Conservation (phyloP, 2,888 invertebrate genomes). For the Shargacucullia verbasci region DNA sequence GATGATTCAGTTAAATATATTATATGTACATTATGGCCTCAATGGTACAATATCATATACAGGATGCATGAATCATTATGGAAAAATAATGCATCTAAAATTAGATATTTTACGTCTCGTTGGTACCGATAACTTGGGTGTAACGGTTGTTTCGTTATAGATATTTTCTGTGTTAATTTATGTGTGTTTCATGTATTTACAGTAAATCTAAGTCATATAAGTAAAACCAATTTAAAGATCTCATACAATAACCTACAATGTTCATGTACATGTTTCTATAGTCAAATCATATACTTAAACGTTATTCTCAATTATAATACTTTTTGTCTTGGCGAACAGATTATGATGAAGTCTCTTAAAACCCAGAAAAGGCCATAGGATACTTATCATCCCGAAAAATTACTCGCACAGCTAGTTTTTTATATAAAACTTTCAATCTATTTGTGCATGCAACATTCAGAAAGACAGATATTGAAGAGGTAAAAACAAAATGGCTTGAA, state of each 20-base stretch:
- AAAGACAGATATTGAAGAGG: no score
- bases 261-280: neutral
- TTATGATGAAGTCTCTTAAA: no score
- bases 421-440: no score
- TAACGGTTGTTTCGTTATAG: constrained; percentile 6
- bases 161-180: neutral
- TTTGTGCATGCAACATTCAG: no score
- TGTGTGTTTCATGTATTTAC: neutral
- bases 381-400: no score
- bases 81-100: constrained; percentile 49
- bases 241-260: neutral
- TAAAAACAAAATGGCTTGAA: no score
- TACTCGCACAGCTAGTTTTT: no score
- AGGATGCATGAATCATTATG: constrained; percentile 72
- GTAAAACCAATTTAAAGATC: neutral
- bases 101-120: constrained; percentile 26
- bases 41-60: constrained; percentile 69
- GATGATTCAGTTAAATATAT: constrained; percentile 66
- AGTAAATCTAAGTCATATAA: neutral
- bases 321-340: no score
- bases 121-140: constrained; percentile 1
- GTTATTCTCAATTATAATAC: no score
- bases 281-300: no score
- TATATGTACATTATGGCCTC: constrained; percentile 60
- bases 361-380: no score